Base-by-base conservation (phyloP, 2,888 invertebrate species). In the Tethea ocularis region DNA sequence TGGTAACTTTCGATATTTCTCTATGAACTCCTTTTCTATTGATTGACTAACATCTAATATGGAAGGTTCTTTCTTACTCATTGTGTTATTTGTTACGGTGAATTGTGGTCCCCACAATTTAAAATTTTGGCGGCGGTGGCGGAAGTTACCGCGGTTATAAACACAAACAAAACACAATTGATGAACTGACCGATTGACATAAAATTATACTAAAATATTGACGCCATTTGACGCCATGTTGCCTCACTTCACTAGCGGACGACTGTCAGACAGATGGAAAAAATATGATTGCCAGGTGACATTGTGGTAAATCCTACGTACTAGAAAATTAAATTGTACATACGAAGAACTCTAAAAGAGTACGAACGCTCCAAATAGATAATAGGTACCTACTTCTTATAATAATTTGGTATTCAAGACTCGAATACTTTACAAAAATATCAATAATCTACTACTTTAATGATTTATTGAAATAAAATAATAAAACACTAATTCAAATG, bases 1-100 rank as follows among this genome's bases (percentile, higher is more conserved):
- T 15, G 76, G 67, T 41, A 76, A 63, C 23, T 68, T 60, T 51
- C 74, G 69, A 53, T 82, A 82, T n/a, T 59, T 66, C 53, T 69
- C 69, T 56, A 82, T 65, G 56, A 82, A 82, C 51, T 71, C 66
- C 54, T 59, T 59, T 59, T 82, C 77, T 60, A 75, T 62, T 11
- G 62, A 55, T 57, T 41, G 41, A n/a, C 54, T 59, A 52, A 64
- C 57, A 51, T 68, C 69, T 53, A 7, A 17, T 46, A 53, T 51
- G 56, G 54, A 52, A 56, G 36, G 29, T 57, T 51, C 52, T 24
- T 33, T 54, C 24, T 17, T 33, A 22, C 61, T 33, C 55, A 22
- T 36, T 46, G 46, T 26, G 36, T 2, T 15, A 38, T 17, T 17
- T 3, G 41, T 41, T 17, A 7, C 17, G 15, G 15, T 36, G 36